phyloP scores from a whole-genome alignment of 2,113 vertebrate species.

The Trogon melanurus region DNA sequence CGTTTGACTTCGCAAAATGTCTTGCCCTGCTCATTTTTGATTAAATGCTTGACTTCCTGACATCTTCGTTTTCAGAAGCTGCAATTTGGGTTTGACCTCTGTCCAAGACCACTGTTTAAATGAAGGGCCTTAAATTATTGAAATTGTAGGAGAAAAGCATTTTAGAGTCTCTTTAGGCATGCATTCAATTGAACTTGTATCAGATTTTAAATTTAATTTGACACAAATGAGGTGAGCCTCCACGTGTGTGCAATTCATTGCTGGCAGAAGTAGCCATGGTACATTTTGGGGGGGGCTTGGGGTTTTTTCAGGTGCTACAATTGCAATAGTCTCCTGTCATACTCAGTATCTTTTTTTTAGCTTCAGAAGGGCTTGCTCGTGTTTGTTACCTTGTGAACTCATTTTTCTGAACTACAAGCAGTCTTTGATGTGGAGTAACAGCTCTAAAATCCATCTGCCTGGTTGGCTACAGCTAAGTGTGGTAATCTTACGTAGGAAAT shows the following conservation, averaged over 20 bases:
- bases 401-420: background rate
- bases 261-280: background rate
- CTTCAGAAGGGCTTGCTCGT: background rate
- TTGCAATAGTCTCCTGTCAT: background rate
- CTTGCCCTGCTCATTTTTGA: background rate
- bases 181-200: background rate
- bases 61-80: background rate
- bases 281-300: accelerated
- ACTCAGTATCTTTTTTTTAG: background rate
- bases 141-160: background rate
- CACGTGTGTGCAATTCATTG: background rate
- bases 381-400: background rate
- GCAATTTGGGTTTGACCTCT: conserved; percentile 13
- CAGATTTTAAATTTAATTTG: background rate
- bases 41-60: background rate
- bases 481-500: background rate
- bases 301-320: background rate
- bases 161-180: background rate
- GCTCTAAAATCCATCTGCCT: background rate
- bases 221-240: background rate
- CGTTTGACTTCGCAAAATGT: background rate
- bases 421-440: background rate
- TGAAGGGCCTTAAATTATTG: background rate
- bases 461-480: background rate
- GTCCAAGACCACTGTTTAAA: background rate